phyloP scores from a whole-genome alignment of 2,888 invertebrate species.

The Nephrotoma appendiculata region DNA sequence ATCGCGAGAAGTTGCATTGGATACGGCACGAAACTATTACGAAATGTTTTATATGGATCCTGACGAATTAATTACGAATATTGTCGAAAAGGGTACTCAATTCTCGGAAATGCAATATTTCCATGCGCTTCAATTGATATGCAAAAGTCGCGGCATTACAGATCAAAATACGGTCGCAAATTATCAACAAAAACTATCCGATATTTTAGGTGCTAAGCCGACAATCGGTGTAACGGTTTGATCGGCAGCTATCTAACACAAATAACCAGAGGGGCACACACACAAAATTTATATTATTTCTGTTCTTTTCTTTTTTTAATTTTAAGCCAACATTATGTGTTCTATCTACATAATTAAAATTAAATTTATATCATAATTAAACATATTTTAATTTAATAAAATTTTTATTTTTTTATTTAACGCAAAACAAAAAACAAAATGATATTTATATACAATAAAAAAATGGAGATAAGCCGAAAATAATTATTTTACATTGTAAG shows the following conservation, averaged over 20 bases:
- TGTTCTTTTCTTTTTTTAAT: not conserved
- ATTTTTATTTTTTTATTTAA: not conserved
- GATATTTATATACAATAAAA: not conserved
- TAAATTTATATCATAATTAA: not conserved
- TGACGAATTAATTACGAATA: slow-evolving; percentile 68
- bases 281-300: not conserved
- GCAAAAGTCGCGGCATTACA: slow-evolving; percentile 40
- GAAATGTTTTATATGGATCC: slow-evolving; percentile 71
- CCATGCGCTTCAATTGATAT: slow-evolving; percentile 68
- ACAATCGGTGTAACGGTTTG: slow-evolving; percentile 60
- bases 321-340: not conserved
- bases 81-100: slow-evolving; percentile 76
- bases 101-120: slow-evolving; percentile 80
- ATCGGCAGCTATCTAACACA: not conserved
- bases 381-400: not conserved
- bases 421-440: not conserved
- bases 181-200: slow-evolving; percentile 64
- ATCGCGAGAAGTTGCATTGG: slow-evolving; percentile 67
- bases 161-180: slow-evolving; percentile 43
- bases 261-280: not conserved
- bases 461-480: not conserved
- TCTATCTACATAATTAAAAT: not conserved
- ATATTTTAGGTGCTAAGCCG: slow-evolving; percentile 53
- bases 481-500: not conserved
- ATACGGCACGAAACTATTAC: slow-evolving; percentile 79